Evolutionary conservation across 2,113 vertebrate species (phyloP), one percentile per base, ranked within the genome.

Genomic region (Halichoerus grypus): DNA sequence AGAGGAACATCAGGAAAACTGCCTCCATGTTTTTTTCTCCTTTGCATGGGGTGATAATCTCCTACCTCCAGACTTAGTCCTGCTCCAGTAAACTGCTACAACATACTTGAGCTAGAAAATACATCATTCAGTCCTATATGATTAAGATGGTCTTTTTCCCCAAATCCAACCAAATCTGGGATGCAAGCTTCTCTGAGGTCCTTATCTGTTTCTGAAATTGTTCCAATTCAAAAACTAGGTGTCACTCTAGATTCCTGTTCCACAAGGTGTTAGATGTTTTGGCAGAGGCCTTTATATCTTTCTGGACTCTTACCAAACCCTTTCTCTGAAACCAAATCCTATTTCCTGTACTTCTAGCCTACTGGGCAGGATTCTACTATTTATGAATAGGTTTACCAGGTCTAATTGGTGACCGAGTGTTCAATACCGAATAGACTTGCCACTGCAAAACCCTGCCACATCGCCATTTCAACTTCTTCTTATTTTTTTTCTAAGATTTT

Each of bases 171-270:
- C 13, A 59, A 49, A 86, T 77, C 5, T 65, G 13, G 14, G 8
- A 76, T 6, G 0, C 19, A 28, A 13, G 26, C 21, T 61, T 0
- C 2, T 16, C 53, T 6, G 10, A 16, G 14, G 7, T 18, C 16
- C 24, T 65, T 65, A 33, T 42, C 18, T 22, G 9, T 67, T 72
- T 82, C 46, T 86, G 14, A n/a, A 36, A 24, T 39, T 14, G 14
- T n/a, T 76, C 51, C 9, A 14, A 1, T 85, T 87, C 65, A 31
- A 19, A 94, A 83, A 13, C 10, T 12, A 53, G 3, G 7, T 33
- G 2, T 87, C 42, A n/a, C 4, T 12, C 12, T n/a, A 19, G 5
- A 24, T 74, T 80, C 5, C 19, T 1, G 19, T 39, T 24, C 9
- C 9, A 65, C 8, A 4, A 5, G 1, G 4, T 12, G 9, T 7